Evolutionary conservation across 1,140 invertebrate species (phyloP).

Genomic region (Drosophila ironensis): DNA sequence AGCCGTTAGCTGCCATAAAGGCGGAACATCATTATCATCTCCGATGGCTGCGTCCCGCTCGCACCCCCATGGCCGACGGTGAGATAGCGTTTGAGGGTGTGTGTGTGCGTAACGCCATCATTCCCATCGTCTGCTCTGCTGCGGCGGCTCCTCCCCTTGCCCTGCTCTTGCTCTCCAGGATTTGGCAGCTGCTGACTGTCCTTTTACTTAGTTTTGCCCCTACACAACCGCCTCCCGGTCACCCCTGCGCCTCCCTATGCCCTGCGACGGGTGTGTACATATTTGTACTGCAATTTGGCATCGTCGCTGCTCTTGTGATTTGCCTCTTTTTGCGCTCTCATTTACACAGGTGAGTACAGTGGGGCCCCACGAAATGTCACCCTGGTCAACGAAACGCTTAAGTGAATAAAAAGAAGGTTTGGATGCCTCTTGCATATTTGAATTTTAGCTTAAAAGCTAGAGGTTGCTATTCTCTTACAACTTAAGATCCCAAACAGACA

Average conservation of each 20-base stretch:
- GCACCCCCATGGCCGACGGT: slow-evolving; percentile 14
- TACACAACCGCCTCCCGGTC: slow-evolving; percentile 29
- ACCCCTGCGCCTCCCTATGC: not conserved
- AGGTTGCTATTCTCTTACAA: too few species aligned
- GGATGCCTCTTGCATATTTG: too few species aligned
- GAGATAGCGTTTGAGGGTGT: slow-evolving; percentile 8
- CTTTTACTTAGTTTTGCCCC: slow-evolving; percentile 71
- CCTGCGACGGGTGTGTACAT: slow-evolving; percentile 54
- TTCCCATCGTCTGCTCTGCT: slow-evolving; percentile 32
- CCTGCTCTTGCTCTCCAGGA: not conserved
- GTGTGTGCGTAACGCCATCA: slow-evolving; percentile 59
- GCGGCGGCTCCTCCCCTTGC: not conserved
- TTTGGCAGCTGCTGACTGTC: slow-evolving; percentile 58
- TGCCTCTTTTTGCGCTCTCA: slow-evolving; percentile 79
- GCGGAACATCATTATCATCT: slow-evolving; percentile 61
- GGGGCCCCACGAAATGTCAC: slow-evolving; percentile 8
- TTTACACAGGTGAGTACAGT: slow-evolving; percentile 70
- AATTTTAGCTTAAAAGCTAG: too few species aligned
- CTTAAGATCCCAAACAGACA: too few species aligned
- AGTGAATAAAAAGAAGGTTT: too few species aligned
- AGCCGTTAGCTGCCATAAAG: not conserved
- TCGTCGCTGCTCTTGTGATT: slow-evolving; percentile 73
- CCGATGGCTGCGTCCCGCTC: slow-evolving; percentile 24
- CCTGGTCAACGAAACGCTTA: too few species aligned
- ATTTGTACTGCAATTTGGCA: slow-evolving; percentile 80